Evolutionary conservation across 2,888 invertebrate genomes (phyloP).

Genomic region (Andrena camellia): DNA sequence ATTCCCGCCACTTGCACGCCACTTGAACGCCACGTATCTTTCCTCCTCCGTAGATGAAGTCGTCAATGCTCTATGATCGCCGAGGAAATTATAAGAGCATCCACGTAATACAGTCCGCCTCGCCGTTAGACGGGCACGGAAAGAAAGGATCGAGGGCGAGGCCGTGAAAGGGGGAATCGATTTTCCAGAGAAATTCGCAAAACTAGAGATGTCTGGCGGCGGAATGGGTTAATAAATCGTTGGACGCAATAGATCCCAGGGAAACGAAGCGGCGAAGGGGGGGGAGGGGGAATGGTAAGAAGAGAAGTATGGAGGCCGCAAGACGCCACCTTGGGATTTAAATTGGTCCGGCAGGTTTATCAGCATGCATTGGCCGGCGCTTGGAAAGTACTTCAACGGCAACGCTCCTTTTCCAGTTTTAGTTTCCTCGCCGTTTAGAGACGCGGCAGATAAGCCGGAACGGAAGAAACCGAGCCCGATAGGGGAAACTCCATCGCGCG

Average conservation of each 20-base stretch:
- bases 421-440: constrained; percentile 46
- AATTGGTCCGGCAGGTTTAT: constrained; percentile 74
- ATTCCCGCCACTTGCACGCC: neutral
- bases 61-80: neutral
- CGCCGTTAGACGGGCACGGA: too few relatives aligned
- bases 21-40: too few relatives aligned
- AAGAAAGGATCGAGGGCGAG: neutral
- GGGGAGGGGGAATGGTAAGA: neutral
- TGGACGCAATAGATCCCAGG: constrained; percentile 50
- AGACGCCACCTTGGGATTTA: constrained; percentile 69
- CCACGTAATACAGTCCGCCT: neutral
- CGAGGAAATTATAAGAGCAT: constrained; percentile 22
- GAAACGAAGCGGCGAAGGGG: constrained; percentile 26
- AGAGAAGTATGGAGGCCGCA: constrained; percentile 16
- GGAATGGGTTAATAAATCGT: constrained; percentile 72
- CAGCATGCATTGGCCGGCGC: constrained; percentile 75
- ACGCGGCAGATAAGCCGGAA: constrained; percentile 59
- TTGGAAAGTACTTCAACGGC: constrained; percentile 42
- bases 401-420: constrained; percentile 48
- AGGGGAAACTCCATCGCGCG: constrained; percentile 24
- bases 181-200: constrained; percentile 60
- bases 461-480: constrained; percentile 34
- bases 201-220: constrained; percentile 58
- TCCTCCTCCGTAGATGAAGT: too few relatives aligned
- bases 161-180: constrained; percentile 13